phyloP scores from a whole-genome alignment of 2,797 vertebrate genomes.

The Hybognathus amarus region DNA sequence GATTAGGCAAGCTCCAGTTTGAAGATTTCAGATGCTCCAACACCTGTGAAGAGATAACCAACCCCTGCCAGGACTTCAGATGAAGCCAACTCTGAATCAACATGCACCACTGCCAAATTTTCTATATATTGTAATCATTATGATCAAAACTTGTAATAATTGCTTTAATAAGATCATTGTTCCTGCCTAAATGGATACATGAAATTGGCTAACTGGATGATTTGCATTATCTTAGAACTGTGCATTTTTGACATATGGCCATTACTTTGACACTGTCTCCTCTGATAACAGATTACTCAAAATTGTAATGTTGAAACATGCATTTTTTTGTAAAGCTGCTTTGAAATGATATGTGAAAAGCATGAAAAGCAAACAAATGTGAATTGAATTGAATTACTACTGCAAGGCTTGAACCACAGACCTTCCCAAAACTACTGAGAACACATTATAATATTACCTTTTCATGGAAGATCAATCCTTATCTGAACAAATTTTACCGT shows the following conservation, averaged over 20 bases:
- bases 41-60: not conserved
- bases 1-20: not conserved
- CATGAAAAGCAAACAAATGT: not conserved
- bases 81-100: not conserved
- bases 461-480: slow-evolving; percentile 34
- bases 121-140: not conserved
- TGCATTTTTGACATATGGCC: not conserved
- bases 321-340: not conserved
- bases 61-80: not conserved
- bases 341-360: not conserved
- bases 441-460: not conserved
- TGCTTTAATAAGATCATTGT: not conserved
- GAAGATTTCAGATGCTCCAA: not conserved
- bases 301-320: not conserved
- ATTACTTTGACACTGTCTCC: not conserved
- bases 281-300: not conserved
- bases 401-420: not conserved
- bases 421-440: slow-evolving; percentile 1
- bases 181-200: not conserved
- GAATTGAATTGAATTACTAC: not conserved
- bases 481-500: slow-evolving; percentile 17
- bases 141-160: not conserved
- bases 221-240: too few species aligned
- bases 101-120: not conserved
- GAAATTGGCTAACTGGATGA: not conserved